phyloP scores from a whole-genome alignment of 1,140 invertebrate species.

The Matsumurasca onukii region DNA sequence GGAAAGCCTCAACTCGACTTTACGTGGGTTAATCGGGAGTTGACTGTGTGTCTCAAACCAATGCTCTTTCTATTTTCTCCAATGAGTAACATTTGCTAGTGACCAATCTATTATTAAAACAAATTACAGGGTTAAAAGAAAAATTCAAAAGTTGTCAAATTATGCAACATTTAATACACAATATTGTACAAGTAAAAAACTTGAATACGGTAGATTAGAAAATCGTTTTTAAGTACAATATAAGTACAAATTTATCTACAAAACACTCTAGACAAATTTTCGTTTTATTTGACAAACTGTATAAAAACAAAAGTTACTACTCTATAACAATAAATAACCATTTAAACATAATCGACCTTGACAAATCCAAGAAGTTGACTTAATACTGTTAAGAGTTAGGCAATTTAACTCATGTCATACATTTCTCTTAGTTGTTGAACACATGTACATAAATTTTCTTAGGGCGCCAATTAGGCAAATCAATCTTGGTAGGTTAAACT shows the following conservation, averaged over 20 bases:
- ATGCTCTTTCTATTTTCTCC: no score
- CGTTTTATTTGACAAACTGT: constrained; percentile 6
- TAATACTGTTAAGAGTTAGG: constrained; percentile 15
- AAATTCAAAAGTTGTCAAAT: neutral
- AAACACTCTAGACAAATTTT: neutral
- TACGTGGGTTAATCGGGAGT: no score
- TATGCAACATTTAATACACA: constrained; percentile 10
- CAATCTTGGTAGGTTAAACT: neutral
- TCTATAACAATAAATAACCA: constrained; percentile 19
- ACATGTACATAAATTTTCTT: neutral
- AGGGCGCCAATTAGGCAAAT: neutral
- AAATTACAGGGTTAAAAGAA: constrained; percentile 4
- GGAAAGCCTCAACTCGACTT: no score
- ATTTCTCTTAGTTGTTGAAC: neutral
- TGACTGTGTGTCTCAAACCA: no score
- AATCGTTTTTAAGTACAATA: constrained; percentile 12
- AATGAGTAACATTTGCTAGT: no score
- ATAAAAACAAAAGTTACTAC: constrained; percentile 16
- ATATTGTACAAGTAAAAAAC: neutral
- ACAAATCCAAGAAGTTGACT: constrained; percentile 2
- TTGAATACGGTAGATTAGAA: neutral
- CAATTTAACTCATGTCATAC: neutral
- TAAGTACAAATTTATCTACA: constrained; percentile 21
- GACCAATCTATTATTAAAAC: no score
- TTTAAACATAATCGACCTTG: neutral